Evolutionary conservation across 2,113 vertebrate genomes (phyloP).

Genomic region (Okapia johnstoni): DNA sequence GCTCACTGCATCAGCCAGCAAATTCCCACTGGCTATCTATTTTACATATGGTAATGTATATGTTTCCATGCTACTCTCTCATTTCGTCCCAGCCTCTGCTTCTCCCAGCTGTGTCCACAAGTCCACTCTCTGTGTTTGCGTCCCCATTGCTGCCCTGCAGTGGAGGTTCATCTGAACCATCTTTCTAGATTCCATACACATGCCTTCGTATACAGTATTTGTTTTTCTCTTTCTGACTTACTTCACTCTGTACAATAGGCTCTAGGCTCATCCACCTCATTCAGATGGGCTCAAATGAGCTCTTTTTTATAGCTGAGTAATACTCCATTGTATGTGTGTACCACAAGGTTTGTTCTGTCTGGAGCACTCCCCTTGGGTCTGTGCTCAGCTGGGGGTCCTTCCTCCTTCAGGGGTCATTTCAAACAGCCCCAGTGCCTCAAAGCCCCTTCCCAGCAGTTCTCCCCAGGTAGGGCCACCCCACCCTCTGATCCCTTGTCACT

Average conservation of each 20-base stretch:
- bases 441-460: not conserved
- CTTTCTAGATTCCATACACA: not conserved
- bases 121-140: not conserved
- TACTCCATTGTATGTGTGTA: not conserved
- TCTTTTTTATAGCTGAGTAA: not conserved
- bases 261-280: not conserved
- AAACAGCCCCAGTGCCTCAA: not conserved
- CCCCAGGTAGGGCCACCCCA: not conserved
- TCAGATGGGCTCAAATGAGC: not conserved
- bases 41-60: not conserved
- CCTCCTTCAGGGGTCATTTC: not conserved
- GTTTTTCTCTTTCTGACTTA: not conserved
- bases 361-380: not conserved
- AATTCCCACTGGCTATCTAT: not conserved
- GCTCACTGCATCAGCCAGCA: not conserved
- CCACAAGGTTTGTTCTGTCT: not conserved
- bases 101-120: not conserved
- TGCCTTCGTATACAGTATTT: not conserved
- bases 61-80: not conserved
- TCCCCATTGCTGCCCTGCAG: not conserved
- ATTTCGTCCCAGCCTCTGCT: not conserved
- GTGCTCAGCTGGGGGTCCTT: not conserved
- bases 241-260: not conserved
- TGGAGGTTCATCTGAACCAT: not conserved
- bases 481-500: not conserved